phyloP scores from a whole-genome alignment of 2,113 vertebrate genomes.

The Greenwoodochromis staneri region DNA sequence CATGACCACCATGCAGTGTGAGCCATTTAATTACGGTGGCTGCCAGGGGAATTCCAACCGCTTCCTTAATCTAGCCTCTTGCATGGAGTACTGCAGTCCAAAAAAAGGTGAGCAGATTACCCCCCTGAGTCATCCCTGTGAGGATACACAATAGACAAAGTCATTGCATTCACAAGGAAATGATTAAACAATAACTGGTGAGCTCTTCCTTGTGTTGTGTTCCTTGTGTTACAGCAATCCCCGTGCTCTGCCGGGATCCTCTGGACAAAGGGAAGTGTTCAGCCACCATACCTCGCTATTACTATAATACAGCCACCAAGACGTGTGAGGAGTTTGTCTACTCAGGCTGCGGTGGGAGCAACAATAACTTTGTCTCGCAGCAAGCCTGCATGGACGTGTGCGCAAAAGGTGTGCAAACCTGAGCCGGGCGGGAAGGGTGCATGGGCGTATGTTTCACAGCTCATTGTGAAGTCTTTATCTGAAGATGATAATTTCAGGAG shows the following conservation, averaged over 20 bases:
- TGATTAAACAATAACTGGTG: background rate
- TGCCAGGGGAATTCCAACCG: conserved; percentile 77
- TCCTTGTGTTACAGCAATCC: conserved; percentile 57
- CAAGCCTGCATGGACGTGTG: conserved; percentile 76
- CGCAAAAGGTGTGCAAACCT: conserved; percentile 65
- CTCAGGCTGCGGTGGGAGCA: conserved; percentile 86
- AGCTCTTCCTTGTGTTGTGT: background rate
- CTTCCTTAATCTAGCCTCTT: conserved; percentile 72
- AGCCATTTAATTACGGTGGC: conserved; percentile 75
- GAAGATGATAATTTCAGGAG: background rate
- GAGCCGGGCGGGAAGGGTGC: background rate
- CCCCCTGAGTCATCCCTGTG: background rate
- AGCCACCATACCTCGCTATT: conserved; percentile 82
- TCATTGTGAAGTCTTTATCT: background rate
- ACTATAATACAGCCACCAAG: conserved; percentile 76
- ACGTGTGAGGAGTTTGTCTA: conserved; percentile 82
- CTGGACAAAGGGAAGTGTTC: conserved; percentile 82
- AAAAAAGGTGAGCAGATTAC: conserved; percentile 68
- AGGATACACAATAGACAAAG: background rate
- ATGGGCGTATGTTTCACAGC: background rate
- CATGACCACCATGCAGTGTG: conserved; percentile 82
- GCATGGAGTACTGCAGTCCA: conserved; percentile 78
- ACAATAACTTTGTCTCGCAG: conserved; percentile 83
- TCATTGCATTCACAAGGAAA: background rate
- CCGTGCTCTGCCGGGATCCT: conserved; percentile 78